Base-by-base conservation (phyloP, 1,140 invertebrate genomes). In the Diachasma alloeum region DNA sequence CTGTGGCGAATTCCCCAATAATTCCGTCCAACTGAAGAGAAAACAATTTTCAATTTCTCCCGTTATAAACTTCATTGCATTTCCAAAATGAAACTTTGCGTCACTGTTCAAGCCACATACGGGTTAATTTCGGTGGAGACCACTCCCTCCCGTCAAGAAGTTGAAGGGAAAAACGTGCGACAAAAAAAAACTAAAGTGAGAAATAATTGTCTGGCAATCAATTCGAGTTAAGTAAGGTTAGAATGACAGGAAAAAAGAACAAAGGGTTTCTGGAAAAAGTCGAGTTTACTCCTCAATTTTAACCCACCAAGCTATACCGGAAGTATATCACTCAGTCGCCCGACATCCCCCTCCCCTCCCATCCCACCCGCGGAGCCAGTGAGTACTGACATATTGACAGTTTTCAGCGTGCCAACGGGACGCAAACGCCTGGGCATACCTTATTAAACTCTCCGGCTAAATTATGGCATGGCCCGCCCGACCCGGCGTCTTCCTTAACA, bases 371-470 rank as follows among this genome's bases (percentile, higher is more conserved):
- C 31, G 31, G 31, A 31, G 2, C 31, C 31, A 6, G 31, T 59
- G 17, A 24, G 59, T 63, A 63, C 59, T 31, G 85, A 87, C 84
- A 86, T 86, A 87, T 87, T 87, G 84, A 86, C 84, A 87, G 84
- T 85, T 83, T 81, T 76, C 82, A 80, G 79, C 76, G 82, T 78
- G 67, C 80, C 80, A 82, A 83, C 80, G 82, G 83, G 83, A 75
- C 82, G 84, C 81, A 70, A 42, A 44, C 42, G 68, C 68, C 68
- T 19, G 17, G 80, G 83, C 81, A 84, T 85, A 84, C 84, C 84
- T 87, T 87, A 87, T 86, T 87, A 86, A 85, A 86, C 84, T 83
- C 80, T 67, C 82, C 22, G 78, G 84, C 82, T 87, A 86, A 87
- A 85, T 87, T 85, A 86, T 86, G 81, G 84, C 83, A 81, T 76